Conservation (phyloP, 2,113 vertebrate genomes). For the Bucco capensis region DNA sequence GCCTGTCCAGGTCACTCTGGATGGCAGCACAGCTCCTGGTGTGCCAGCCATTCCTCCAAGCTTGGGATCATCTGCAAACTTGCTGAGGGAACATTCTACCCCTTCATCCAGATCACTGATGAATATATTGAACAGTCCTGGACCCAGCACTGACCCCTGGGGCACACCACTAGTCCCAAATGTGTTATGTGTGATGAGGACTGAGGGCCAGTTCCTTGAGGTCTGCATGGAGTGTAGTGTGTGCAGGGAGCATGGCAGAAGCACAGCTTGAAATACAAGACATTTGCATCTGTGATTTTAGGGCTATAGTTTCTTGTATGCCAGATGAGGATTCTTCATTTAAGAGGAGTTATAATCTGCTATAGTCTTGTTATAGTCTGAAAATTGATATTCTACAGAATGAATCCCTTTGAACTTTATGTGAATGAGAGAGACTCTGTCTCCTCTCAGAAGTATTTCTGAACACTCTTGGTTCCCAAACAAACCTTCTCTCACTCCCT, state of each 20-base stretch:
- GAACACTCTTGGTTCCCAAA: neutral
- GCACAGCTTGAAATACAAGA: neutral
- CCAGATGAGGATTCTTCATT: neutral
- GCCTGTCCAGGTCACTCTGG: too few species aligned
- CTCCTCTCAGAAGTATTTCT: neutral
- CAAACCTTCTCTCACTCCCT: neutral
- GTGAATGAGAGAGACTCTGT: neutral
- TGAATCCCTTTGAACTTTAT: neutral
- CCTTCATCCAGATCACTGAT: too few species aligned
- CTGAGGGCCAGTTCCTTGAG: neutral
- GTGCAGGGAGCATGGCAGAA: neutral
- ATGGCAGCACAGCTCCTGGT: too few species aligned
- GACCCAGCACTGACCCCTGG: too few species aligned
- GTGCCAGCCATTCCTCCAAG: too few species aligned
- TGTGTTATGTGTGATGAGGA: neutral
- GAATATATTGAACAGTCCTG: too few species aligned
- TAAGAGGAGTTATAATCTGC: constrained; percentile 29
- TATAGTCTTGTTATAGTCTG: constrained; percentile 6
- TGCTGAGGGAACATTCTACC: too few species aligned
- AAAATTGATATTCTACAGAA: neutral
- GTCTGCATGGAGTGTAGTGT: neutral
- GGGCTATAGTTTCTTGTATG: neutral
- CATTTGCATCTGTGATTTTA: neutral
- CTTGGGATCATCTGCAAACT: too few species aligned
- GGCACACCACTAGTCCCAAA: too few species aligned